Base-by-base conservation (phyloP, 2,113 vertebrate species). In the Salvator merianae region DNA sequence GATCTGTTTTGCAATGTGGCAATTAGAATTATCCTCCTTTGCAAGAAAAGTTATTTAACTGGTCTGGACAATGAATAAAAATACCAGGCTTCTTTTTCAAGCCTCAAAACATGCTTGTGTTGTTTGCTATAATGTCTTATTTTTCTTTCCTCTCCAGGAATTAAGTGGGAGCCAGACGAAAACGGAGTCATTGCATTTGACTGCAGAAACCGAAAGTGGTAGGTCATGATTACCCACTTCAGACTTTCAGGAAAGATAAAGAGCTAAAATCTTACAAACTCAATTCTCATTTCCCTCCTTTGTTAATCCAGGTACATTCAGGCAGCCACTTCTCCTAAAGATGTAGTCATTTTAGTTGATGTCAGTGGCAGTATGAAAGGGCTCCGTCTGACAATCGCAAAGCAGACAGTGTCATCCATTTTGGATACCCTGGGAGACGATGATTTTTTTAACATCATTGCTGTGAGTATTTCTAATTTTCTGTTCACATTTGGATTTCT, bases 331-430 rank as follows among this genome's bases (percentile, higher is more conserved):
- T 99, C 99, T 84, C 98, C 99, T 1, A 99, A 99, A 94, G 97
- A 99, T 18, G 98, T 99, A 82, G 97, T 99, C 59, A 99, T 99
- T 93, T 94, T 99, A 88, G 98, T 99, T 32, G 99, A 99, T 20
- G 98, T 99, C 85, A 99, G 99, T 14, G 99, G 98, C 86, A 99
- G 99, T 84, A 99, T 99, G 99, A 99, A 99, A 93, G 99, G 99
- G 6, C 97, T 99, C 50, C 97, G 99, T 71, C 87, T 99, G 92
- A 99, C 99, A 59, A 99, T 99, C 2, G 99, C 99, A 3, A 97
- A 98, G 84, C 99, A 99, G 92, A 99, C 98, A 0, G 98, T 99
- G 43, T 99, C 98, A 16, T 99, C 99, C 36, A 99, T 99, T 91
- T 94, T 99, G 95, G 99, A 99, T 90, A 99, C 99, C 2, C 97